These are phyloP conservation scores for Anastrepha ludens DNA, from an alignment of 1,140 invertebrate species.

Conservation along the genomic window DNA sequence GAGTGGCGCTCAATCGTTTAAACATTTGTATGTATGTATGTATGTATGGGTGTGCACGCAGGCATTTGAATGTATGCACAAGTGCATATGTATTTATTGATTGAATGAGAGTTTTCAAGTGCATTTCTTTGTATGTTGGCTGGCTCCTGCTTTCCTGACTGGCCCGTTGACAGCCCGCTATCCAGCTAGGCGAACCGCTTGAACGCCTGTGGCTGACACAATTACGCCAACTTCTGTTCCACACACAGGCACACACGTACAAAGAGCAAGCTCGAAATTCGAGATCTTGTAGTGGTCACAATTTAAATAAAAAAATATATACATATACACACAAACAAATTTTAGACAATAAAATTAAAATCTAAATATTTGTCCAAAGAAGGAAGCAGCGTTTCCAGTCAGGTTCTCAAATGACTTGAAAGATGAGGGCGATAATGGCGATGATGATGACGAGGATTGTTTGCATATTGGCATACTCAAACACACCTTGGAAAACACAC, in stretches of 20 bases:
- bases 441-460: slow-evolving; percentile 25
- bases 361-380: slow-evolving; percentile 49
- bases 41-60: not conserved
- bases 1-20: not conserved
- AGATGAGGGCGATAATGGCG: not conserved
- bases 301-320: not conserved
- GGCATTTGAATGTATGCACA: not conserved
- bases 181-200: slow-evolving; percentile 26
- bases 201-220: slow-evolving; percentile 48
- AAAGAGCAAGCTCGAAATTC: slow-evolving; percentile 17
- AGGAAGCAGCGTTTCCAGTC: slow-evolving; percentile 16
- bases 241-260: not conserved
- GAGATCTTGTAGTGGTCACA: slow-evolving; percentile 1
- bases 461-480: not conserved
- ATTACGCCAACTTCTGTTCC: not conserved
- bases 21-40: not conserved
- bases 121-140: not conserved
- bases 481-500: not conserved
- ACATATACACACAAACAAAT: not conserved
- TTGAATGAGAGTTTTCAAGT: slow-evolving; percentile 10
- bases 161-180: slow-evolving; percentile 6
- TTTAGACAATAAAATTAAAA: not conserved
- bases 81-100: slow-evolving; percentile 11
- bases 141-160: slow-evolving; percentile 36
- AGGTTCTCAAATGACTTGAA: slow-evolving; percentile 29